Base-by-base conservation (phyloP, 2,888 invertebrate genomes). In the Caenorhabditis sp. region DNA sequence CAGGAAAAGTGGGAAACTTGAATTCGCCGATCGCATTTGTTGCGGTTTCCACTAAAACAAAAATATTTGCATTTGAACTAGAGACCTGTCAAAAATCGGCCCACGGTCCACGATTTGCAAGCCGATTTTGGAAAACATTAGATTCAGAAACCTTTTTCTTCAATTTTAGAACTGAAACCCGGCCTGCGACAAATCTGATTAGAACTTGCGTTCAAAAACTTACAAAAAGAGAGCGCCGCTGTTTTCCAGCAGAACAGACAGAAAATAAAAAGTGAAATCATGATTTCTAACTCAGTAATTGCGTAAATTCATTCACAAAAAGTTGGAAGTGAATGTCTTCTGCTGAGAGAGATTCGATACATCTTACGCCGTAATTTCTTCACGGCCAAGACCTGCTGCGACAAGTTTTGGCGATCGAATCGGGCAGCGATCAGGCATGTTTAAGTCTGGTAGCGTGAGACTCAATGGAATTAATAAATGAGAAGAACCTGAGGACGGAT, bases 341-440 rank as follows among this genome's bases (percentile, higher is more conserved):
- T 13, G 26, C 3, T 24, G 30, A 52, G 58, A 63, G 45, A 52
- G 58, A 73, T 63, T 58, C 63, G 63, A 72, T 73, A 58, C 63
- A 58, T 73, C 72, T 73, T 41, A 45, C 58, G 63, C 52, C 63
- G 58, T 72, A 48, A 72, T 63, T 73, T 50, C 58, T 58, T 58
- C 63, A 63, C 52, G 56, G 63, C 63, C 52, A 63, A 73, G 72
- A 73, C 72, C 72, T 73, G 72, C 45, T 73, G 63, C 48, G 72
- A 59, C 72, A 73, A 73, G 72, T 73, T 73, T 73, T 63, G 20
- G 62, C 56, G 72, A 73, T 55, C 59, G 59, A 59, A 68, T 68
- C 70, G 45, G 52, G 22, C 53, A 27, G 45, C 70, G 59, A 70
- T 53, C 43, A 52, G 50, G 37, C 70, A 46, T 56, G 68, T 52